A percentile compares a stretch with the other conserved stretches of the same genome.
phyloP scores from a whole-genome alignment of 2,888 invertebrate species.

The Hylaea fasciaria region DNA sequence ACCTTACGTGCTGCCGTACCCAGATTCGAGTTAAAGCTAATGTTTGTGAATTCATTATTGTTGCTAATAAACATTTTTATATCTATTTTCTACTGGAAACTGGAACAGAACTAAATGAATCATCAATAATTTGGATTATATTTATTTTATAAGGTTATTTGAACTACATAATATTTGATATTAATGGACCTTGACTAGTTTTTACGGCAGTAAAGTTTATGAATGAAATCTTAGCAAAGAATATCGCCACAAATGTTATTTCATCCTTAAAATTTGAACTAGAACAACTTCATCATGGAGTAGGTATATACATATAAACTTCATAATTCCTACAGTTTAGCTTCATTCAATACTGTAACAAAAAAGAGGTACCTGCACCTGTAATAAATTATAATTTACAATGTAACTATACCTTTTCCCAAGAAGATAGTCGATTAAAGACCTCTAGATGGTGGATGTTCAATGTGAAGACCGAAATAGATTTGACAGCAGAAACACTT shows the following conservation, averaged over 20 bases:
- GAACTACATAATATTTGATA: no score
- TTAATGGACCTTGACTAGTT: no score
- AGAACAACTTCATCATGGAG: no score
- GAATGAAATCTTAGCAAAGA: no score
- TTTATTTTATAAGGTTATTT: no score
- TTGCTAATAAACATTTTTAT: neutral
- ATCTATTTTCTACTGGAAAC: neutral
- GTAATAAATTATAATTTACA: neutral
- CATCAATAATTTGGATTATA: no score
- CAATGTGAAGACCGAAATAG: constrained; percentile 55
- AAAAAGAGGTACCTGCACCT: neutral
- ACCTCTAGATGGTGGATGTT: constrained; percentile 17
- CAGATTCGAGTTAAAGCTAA: constrained; percentile 44
- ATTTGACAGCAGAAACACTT: constrained; percentile 42
- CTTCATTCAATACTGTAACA: no score
- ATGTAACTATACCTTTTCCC: neutral
- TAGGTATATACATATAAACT: no score
- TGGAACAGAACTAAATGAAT: neutral
- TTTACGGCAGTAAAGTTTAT: no score
- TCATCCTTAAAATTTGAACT: no score
- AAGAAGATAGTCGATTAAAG: constrained; percentile 6
- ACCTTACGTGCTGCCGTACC: constrained; percentile 50
- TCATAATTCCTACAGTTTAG: no score
- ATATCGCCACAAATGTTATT: no score
- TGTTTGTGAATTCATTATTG: neutral